Percentiles rank a stretch among this genome's conserved stretches.
These are phyloP conservation scores for Coreoperca whiteheadi DNA, from an alignment of 2,113 vertebrate genomes.

Conservation along the genomic window DNA sequence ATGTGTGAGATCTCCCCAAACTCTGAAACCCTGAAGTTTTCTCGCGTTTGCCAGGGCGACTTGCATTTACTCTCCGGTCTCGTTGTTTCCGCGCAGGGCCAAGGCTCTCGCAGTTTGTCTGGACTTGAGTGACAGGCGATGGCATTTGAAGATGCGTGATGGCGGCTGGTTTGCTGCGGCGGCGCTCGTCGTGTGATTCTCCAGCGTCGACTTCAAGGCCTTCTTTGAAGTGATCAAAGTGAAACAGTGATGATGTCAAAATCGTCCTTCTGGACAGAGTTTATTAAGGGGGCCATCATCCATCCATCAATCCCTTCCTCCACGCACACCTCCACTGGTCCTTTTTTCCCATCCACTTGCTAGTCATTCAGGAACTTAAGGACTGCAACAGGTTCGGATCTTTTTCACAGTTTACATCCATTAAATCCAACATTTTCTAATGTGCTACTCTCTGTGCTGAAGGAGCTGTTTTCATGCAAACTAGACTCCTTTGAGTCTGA, in stretches of 20 bases:
- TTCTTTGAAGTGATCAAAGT: conserved; percentile 70
- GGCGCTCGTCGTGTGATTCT: conserved; percentile 39
- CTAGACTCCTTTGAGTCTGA: neutral
- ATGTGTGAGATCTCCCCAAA: neutral
- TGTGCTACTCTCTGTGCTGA: neutral
- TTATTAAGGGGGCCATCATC: conserved; percentile 44
- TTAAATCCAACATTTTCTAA: neutral
- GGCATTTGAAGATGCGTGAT: conserved; percentile 32
- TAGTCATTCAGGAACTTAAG: neutral
- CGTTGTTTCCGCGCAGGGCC: conserved; percentile 14
- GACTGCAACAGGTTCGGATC: neutral
- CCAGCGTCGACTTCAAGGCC: conserved; percentile 52
- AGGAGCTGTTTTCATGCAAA: conserved; percentile 22
- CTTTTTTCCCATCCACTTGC: neutral
- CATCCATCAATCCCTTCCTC: conserved; percentile 5
- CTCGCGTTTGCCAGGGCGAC: neutral
- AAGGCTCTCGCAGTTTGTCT: neutral
- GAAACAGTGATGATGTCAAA: conserved; percentile 55
- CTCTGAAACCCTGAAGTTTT: neutral
- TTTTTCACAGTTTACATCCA: neutral
- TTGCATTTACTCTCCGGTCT: neutral
- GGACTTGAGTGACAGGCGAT: conserved; percentile 47
- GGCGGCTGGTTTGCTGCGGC: conserved; percentile 16
- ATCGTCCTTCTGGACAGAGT: conserved; percentile 41
- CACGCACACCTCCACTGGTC: neutral